Evolutionary conservation across 2,797 vertebrate species (phyloP).

Genomic region (Botia kubotai): DNA sequence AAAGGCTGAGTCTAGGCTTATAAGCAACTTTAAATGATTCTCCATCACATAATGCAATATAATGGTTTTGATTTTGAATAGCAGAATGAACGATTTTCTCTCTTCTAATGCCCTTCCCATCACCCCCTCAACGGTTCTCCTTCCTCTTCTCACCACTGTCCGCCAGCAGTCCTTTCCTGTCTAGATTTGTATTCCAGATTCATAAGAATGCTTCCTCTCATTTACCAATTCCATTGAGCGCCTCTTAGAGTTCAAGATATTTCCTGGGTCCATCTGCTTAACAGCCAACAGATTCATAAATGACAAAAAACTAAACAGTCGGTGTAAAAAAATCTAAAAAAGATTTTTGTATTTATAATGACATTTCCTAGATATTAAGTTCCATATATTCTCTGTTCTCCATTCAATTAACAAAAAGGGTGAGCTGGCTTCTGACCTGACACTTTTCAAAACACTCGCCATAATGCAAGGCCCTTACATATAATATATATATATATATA

Average conservation of each 20-base stretch:
- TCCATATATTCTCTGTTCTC: too few species aligned
- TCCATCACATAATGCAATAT: constrained; percentile 13
- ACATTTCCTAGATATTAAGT: too few species aligned
- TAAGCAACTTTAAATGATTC: constrained; percentile 35
- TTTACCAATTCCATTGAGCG: constrained; percentile 7
- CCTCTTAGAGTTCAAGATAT: constrained; percentile 16
- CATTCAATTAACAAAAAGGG: too few species aligned
- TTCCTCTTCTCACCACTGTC: constrained; percentile 20
- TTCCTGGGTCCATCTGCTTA: background rate
- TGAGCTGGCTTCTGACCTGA: too few species aligned
- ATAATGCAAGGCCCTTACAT: too few species aligned
- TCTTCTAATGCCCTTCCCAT: constrained; percentile 26
- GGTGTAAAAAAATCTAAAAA: background rate
- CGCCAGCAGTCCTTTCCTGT: constrained; percentile 34
- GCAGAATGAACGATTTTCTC: constrained; percentile 32
- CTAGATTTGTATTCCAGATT: constrained; percentile 46
- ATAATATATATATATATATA: too few species aligned
- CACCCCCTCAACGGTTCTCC: constrained; percentile 5
- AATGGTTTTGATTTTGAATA: constrained; percentile 18
- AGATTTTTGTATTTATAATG: too few species aligned
- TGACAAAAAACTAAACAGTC: background rate
- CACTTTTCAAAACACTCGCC: too few species aligned
- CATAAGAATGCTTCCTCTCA: constrained; percentile 33
- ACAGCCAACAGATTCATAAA: background rate
- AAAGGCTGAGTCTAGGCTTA: constrained; percentile 30